These are phyloP conservation scores for Poecilobothrus nobilitatus DNA, from an alignment of 2,888 invertebrate genomes.

Conservation along the genomic window DNA sequence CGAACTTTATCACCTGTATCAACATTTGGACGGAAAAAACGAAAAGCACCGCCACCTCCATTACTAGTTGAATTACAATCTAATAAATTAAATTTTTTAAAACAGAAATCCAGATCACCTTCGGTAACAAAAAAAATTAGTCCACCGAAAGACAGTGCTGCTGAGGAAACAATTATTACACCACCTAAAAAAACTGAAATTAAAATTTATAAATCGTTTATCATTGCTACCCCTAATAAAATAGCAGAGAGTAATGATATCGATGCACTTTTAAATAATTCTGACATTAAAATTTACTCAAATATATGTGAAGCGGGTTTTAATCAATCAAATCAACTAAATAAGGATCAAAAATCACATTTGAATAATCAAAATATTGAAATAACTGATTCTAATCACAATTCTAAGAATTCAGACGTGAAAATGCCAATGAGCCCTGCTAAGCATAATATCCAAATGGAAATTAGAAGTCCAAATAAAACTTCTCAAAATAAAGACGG, in stretches of 20 bases:
- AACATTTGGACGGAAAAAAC: slow-evolving; percentile 41
- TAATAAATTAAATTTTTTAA: slow-evolving; percentile 25
- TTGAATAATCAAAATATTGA: background rate
- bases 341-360: too few relatives aligned
- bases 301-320: background rate
- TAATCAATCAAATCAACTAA: background rate
- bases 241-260: background rate
- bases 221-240: too few relatives aligned
- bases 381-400: background rate
- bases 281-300: background rate
- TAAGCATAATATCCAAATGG: background rate
- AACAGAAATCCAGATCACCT: slow-evolving; percentile 15
- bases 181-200: too few relatives aligned
- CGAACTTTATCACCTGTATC: slow-evolving; percentile 19
- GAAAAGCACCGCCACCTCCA: slow-evolving; percentile 28
- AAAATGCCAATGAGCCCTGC: background rate
- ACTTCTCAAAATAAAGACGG: too few relatives aligned
- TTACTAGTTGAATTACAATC: slow-evolving; percentile 27
- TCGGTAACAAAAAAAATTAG: background rate
- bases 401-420: background rate
- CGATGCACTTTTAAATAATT: background rate
- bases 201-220: too few relatives aligned
- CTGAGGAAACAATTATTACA: too few relatives aligned
- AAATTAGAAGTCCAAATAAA: too few relatives aligned
- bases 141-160: too few relatives aligned